A percentile compares a stretch with the other conserved stretches of the same genome.
phyloP scores from a whole-genome alignment of 2,797 vertebrate species.

The Meda fulgida region DNA sequence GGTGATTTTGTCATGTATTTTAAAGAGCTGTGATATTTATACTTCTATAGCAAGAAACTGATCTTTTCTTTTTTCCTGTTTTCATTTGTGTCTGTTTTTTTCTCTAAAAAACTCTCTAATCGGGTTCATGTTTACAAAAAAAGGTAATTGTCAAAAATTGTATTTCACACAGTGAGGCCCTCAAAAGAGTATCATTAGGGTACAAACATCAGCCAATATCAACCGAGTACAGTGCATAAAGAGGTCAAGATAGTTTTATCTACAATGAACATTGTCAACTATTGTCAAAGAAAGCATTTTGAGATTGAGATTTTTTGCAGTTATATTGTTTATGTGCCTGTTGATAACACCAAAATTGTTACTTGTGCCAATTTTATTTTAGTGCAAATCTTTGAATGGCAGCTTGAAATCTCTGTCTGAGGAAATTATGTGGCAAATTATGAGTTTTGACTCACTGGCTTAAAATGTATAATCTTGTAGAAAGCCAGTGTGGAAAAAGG shows the following conservation, averaged over 20 bases:
- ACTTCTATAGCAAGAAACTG: neutral
- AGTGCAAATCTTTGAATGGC: constrained; percentile 19
- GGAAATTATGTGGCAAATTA: neutral
- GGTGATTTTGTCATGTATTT: neutral
- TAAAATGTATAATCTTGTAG: neutral
- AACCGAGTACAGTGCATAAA: neutral
- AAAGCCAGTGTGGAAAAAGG: neutral
- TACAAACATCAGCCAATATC: neutral
- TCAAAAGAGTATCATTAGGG: neutral
- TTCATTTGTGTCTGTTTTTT: neutral
- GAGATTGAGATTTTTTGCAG: neutral
- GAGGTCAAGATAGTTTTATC: neutral
- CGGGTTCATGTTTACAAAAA: constrained; percentile 1
- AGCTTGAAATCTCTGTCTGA: constrained; percentile 10
- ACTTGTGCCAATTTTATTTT: neutral
- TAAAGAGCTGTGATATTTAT: neutral
- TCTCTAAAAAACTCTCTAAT: neutral
- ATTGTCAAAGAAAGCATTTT: neutral
- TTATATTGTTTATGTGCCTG: neutral
- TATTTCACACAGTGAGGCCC: neutral
- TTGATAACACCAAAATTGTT: neutral
- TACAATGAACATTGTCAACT: neutral
- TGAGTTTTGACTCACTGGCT: neutral
- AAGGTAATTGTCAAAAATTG: neutral
- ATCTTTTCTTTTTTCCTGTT: neutral